These are phyloP conservation scores for Herminia tarsipennalis DNA, from an alignment of 2,888 invertebrate species.

Conservation along the genomic window DNA sequence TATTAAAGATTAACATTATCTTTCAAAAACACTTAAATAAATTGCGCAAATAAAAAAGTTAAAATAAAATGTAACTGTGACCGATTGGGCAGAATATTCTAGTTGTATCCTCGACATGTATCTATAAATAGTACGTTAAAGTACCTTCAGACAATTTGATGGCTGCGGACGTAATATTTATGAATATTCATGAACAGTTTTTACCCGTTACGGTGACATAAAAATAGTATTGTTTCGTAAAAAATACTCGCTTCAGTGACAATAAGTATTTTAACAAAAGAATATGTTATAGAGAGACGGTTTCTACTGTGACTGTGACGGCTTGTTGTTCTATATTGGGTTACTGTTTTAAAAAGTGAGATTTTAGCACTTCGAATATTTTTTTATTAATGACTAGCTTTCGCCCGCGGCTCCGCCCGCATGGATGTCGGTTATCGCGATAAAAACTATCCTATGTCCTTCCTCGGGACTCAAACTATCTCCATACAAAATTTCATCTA, in stretches of 20 bases:
- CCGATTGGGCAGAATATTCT: neutral
- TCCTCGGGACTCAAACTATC: too few species aligned
- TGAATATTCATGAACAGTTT: slow-evolving; percentile 75
- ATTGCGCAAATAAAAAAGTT: too few species aligned
- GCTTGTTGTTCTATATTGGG: slow-evolving; percentile 15
- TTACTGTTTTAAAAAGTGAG: slow-evolving; percentile 25
- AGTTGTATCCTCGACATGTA: neutral
- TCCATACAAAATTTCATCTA: too few species aligned
- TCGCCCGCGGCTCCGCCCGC: too few species aligned
- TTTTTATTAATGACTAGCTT: too few species aligned
- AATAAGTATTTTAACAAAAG: slow-evolving; percentile 67
- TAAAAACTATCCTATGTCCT: too few species aligned
- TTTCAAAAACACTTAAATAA: too few species aligned
- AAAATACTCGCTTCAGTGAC: slow-evolving; percentile 75
- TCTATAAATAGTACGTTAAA: slow-evolving; percentile 1
- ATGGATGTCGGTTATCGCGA: too few species aligned
- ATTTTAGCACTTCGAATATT: too few species aligned
- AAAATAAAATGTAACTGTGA: neutral
- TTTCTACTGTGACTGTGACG: slow-evolving; percentile 28
- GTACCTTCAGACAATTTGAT: slow-evolving; percentile 8
- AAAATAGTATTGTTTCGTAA: slow-evolving; percentile 74
- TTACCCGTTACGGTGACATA: slow-evolving; percentile 79
- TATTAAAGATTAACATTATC: too few species aligned
- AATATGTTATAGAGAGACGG: slow-evolving; percentile 58
- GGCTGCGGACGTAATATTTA: slow-evolving; percentile 28